Conservation (phyloP, 2,888 invertebrate genomes). For the Himalopsyche japonica region DNA sequence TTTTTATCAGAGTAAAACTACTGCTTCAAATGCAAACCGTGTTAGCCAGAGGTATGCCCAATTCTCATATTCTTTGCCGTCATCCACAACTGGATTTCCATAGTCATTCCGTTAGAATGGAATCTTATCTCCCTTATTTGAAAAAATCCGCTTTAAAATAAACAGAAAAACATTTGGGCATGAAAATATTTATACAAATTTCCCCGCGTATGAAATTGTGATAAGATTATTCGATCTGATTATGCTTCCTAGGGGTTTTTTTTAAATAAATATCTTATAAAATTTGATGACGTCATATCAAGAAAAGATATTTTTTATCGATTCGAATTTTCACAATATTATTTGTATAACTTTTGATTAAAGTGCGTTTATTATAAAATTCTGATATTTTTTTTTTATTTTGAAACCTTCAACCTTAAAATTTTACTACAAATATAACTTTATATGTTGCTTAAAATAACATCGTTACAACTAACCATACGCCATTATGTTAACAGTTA, state of each 20-base stretch:
- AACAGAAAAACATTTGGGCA: neutral
- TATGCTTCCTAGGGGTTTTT: neutral
- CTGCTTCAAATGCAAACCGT: constrained; percentile 17
- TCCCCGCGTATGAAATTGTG: neutral
- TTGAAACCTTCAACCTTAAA: too few relatives aligned
- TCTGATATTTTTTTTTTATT: too few relatives aligned
- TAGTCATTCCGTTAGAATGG: neutral
- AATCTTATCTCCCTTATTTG: neutral
- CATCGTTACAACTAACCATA: too few relatives aligned
- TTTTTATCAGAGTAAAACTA: constrained; percentile 1
- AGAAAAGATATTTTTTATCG: too few relatives aligned
- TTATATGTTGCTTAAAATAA: too few relatives aligned
- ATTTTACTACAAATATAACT: too few relatives aligned
- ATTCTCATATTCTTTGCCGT: neutral
- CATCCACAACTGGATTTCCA: neutral
- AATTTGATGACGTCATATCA: neutral
- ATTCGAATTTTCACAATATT: too few relatives aligned
- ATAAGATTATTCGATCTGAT: neutral
- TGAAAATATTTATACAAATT: neutral
- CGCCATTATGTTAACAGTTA: too few relatives aligned
- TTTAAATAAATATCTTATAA: neutral
- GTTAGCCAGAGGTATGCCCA: neutral
- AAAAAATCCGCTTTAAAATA: neutral
- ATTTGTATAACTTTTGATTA: too few relatives aligned
- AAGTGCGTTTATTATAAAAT: too few relatives aligned